These are phyloP conservation scores for Drosophila kambysellisi DNA, from an alignment of 2,888 invertebrate species.

Conservation along the genomic window DNA sequence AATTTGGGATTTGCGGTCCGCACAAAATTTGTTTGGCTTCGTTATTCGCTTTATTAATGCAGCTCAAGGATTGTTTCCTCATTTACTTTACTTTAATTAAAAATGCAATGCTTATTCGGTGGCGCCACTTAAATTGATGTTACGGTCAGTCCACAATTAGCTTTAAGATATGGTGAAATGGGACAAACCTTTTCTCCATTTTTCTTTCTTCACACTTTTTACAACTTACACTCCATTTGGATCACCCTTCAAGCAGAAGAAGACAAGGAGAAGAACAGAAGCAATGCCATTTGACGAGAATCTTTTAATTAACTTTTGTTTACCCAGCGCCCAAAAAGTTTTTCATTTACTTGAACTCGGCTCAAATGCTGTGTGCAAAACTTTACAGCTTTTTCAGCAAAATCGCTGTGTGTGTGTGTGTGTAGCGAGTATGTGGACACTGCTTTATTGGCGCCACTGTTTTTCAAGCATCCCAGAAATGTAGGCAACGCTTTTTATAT, in stretches of 20 bases:
- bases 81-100: constrained; percentile 35
- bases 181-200: constrained; percentile 6
- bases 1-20: constrained; percentile 60
- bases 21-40: constrained; percentile 14
- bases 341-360: constrained; percentile 45
- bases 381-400: constrained; percentile 32
- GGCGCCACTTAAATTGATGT: constrained; percentile 18
- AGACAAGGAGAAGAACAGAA: constrained; percentile 15
- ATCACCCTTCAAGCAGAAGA: constrained; percentile 17
- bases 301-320: constrained; percentile 79
- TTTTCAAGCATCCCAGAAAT: constrained; percentile 14
- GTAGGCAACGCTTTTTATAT: constrained; percentile 41
- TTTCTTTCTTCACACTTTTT: neutral
- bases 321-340: constrained; percentile 54
- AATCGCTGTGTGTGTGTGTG: constrained; percentile 11
- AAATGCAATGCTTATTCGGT: constrained; percentile 49
- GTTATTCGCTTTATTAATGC: constrained; percentile 20
- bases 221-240: constrained; percentile 7
- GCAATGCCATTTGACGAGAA: constrained; percentile 36
- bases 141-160: constrained; percentile 31
- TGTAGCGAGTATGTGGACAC: constrained; percentile 14
- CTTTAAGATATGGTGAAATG: constrained; percentile 11
- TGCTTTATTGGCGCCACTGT: constrained; percentile 17
- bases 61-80: constrained; percentile 19
- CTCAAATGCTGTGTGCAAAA: constrained; percentile 29